These are phyloP conservation scores for Drosophila nasuta DNA, from an alignment of 1,140 invertebrate genomes.

Conservation along the genomic window DNA sequence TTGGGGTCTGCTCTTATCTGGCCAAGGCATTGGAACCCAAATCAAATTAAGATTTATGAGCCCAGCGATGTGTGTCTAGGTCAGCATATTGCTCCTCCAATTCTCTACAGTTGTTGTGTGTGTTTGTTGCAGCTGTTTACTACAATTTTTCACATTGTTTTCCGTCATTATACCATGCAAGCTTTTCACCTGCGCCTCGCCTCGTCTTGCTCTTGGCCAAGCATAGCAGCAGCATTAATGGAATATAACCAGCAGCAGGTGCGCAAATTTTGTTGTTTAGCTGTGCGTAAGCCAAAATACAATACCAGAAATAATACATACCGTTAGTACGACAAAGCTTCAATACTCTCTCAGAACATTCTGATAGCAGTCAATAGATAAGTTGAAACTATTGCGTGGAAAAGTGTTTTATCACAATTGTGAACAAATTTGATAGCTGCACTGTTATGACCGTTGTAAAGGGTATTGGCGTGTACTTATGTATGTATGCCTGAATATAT, in stretches of 20 bases:
- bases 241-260: slow-evolving; percentile 37
- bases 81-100: slow-evolving; percentile 41
- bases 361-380: slow-evolving; percentile 10
- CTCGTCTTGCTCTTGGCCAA: slow-evolving; percentile 17
- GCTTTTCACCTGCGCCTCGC: slow-evolving; percentile 48
- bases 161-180: slow-evolving; percentile 49
- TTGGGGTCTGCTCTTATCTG: slow-evolving; percentile 16
- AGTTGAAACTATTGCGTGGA: slow-evolving; percentile 21
- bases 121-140: slow-evolving; percentile 50
- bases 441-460: too few relatives aligned
- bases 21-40: slow-evolving; percentile 56
- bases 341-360: background rate
- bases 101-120: slow-evolving; percentile 7
- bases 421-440: too few relatives aligned
- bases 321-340: background rate
- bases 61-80: slow-evolving; percentile 79
- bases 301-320: slow-evolving; percentile 16
- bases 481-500: too few relatives aligned
- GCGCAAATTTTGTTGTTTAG: slow-evolving; percentile 18
- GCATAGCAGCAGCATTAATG: slow-evolving; percentile 4
- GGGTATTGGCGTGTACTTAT: too few relatives aligned
- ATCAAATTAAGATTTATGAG: slow-evolving; percentile 83
- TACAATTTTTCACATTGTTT: slow-evolving; percentile 71
- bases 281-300: background rate
- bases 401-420: too few relatives aligned